Base-by-base conservation (phyloP, 2,797 vertebrate species). In the Merluccius polli region DNA sequence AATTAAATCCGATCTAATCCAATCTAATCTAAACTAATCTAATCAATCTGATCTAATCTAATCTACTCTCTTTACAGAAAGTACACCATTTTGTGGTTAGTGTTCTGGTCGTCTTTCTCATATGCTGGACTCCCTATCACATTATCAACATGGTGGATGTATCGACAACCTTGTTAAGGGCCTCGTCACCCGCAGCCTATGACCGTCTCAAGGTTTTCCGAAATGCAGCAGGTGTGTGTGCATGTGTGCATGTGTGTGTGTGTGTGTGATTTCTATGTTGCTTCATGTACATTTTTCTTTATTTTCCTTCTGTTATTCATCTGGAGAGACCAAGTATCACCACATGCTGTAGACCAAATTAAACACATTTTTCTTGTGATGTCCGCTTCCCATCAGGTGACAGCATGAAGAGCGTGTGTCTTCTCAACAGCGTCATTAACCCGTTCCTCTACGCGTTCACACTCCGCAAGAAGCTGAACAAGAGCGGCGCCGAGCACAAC, bases 371-470 rank as follows among this genome's bases (percentile, higher is more conserved):
- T 18, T 33, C 13, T 33, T 71, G 31, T 24, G 31, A 5, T n/a
- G 31, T 33, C 21, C 32, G 4, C 18, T 35, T n/a, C 32, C 18
- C 33, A 11, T n/a, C 74, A 24, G 80, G 73, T 13, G 48, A 87
- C 29, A 0, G 74, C 2, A 75, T 72, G 2, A 84, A 86, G 31
- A 71, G 82, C 5, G 71, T 89, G 9, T 48, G 59, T 68, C 77
- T 87, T 24, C 21, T 88, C 24, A 88, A 88, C 71, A 86, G 84
- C 70, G 82, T 77, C 36, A 32, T 87, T 41, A 83, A 89, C 59
- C 87, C 83, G 29, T 79, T 83, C 71, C 79, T 85, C 33, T 85
- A 85, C 9, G 79, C 77, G 18, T 75, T 81, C 27, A 41, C 77
- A 15, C 30, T 75, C 31, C 33, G 33, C 31, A 71, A 10, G 70